Conservation (phyloP, 2,113 vertebrate genomes). For the Rhinoderma darwinii region DNA sequence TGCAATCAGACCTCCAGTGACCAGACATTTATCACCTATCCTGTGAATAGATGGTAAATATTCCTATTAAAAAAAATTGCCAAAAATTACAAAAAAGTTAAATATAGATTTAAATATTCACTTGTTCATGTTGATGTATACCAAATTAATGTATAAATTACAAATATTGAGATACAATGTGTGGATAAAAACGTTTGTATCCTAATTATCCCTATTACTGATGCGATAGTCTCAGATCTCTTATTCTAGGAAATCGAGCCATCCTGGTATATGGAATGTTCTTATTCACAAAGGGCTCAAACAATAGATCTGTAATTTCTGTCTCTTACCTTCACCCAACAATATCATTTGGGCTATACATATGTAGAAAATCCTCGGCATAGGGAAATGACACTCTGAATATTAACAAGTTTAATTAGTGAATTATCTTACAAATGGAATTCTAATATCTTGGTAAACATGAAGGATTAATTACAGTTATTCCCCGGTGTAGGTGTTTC, state of each 20-base stretch:
- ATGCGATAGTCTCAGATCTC: background rate
- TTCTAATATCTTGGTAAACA: constrained; percentile 5
- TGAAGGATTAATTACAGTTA: constrained; percentile 10
- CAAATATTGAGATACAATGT: too few relatives aligned
- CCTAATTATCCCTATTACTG: background rate
- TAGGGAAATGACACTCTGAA: background rate
- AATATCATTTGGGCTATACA: background rate
- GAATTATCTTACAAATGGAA: background rate
- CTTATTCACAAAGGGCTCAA: background rate
- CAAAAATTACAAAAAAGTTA: too few relatives aligned
- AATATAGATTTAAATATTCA: too few relatives aligned
- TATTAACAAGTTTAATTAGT: background rate
- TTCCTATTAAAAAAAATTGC: too few relatives aligned
- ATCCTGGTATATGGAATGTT: background rate
- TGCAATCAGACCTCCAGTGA: too few relatives aligned
- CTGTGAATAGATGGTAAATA: too few relatives aligned
- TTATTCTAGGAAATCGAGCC: background rate
- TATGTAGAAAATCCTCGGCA: background rate
- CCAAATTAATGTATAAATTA: too few relatives aligned
- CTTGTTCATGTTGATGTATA: too few relatives aligned
- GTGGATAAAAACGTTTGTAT: background rate
- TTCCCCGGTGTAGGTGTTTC: background rate
- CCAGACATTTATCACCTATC: too few relatives aligned
- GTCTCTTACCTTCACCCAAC: background rate
- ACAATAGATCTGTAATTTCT: constrained; percentile 17